These are phyloP conservation scores for Trichacis sp. DNA, from an alignment of 2,888 invertebrate genomes.

Conservation along the genomic window DNA sequence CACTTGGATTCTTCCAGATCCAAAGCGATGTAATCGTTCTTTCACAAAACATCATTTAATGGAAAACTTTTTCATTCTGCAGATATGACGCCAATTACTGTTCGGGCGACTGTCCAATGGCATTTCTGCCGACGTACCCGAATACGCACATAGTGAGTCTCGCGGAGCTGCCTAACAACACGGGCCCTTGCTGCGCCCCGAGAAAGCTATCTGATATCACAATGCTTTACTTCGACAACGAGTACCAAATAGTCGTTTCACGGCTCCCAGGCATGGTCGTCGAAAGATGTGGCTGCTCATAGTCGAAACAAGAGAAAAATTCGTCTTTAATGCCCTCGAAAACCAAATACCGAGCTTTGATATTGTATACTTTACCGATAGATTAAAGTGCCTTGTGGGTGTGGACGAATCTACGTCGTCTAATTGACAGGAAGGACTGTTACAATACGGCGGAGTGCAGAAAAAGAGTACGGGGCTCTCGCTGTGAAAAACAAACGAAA, in stretches of 20 bases:
- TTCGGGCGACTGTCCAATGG: conserved; percentile 92
- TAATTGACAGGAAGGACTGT: conserved; percentile 19
- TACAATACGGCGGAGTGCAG: conserved; percentile 5
- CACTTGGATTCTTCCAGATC: too few species aligned
- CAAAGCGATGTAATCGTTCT: not conserved
- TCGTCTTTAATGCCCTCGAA: too few species aligned
- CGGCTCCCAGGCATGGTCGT: conserved; percentile 95
- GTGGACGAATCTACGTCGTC: conserved; percentile 18
- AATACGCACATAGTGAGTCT: conserved; percentile 90
- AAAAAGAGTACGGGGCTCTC: conserved; percentile 7
- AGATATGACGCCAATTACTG: conserved; percentile 95
- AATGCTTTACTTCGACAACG: conserved; percentile 92
- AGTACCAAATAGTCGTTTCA: conserved; percentile 88
- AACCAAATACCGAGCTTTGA: conserved; percentile 8
- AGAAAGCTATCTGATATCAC: conserved; percentile 88
- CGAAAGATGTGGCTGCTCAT: conserved; percentile 92
- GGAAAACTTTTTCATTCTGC: conserved; percentile 30
- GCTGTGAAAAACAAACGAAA: conserved; percentile 1
- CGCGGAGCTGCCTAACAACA: conserved; percentile 80
- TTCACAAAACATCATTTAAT: too few species aligned
- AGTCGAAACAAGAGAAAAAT: too few species aligned
- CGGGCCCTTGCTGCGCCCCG: conserved; percentile 94
- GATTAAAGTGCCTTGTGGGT: conserved; percentile 62
- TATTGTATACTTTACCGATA: conserved; percentile 44
- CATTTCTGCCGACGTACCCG: conserved; percentile 87